Evolutionary conservation across 2,113 vertebrate species (phyloP).

Genomic region (Nothoprocta pentlandii): DNA sequence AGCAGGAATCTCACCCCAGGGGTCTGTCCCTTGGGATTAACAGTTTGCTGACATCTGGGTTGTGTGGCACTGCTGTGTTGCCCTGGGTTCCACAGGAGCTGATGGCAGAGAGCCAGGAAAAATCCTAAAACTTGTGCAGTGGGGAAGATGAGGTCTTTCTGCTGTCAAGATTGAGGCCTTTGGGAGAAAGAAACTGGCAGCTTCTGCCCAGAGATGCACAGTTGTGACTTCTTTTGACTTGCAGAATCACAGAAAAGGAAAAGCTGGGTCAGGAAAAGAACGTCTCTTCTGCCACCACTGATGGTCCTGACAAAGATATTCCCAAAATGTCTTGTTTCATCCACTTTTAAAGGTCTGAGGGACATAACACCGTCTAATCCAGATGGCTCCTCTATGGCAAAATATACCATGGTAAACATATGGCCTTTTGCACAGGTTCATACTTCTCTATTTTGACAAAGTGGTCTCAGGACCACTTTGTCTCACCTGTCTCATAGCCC

Average conservation of each 20-base stretch:
- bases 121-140: neutral
- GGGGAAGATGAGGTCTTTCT: neutral
- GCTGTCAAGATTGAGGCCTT: neutral
- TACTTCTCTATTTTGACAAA: neutral
- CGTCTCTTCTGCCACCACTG: neutral
- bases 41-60: slow-evolving; percentile 49
- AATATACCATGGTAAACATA: no score
- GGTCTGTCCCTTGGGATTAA: slow-evolving; percentile 69
- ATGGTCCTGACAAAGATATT: neutral
- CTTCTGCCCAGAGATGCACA: neutral
- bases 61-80: neutral
- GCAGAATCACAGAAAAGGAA: neutral
- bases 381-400: neutral
- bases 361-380: neutral
- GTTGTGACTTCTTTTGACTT: neutral
- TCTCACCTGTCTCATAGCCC: neutral
- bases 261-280: accelerated
- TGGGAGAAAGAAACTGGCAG: slow-evolving; percentile 5
- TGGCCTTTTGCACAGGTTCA: accelerated
- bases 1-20: slow-evolving; percentile 27
- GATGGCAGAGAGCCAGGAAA: slow-evolving; percentile 39
- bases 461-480: neutral
- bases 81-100: slow-evolving; percentile 16
- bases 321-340: neutral
- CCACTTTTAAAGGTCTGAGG: neutral